Evolutionary conservation across 2,797 vertebrate species (phyloP), one percentile per base, ranked within the genome.

Genomic region (Myioborus melanocephalus): DNA sequence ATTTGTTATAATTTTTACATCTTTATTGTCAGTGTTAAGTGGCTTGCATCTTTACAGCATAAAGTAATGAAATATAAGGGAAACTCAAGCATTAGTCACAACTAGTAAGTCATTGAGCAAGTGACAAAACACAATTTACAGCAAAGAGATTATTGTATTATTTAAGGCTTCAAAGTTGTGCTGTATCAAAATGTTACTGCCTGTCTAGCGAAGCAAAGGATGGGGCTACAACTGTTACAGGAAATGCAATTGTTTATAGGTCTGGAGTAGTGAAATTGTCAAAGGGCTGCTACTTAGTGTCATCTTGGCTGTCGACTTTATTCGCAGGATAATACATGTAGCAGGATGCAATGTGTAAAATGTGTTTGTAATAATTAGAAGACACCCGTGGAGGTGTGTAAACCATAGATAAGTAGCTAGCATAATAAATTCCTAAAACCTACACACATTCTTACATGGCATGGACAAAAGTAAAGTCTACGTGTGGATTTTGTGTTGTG

Each of bases 121-220:
- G 52, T 73, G 57, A 87, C 75, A 85, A 90, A 84, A 78, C 12
- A 50, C 68, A 83, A 7, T 78, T 87, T 81, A 77, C 21, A 83
- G 23, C 69, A 49, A 61, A 87, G 88, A 86, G 49, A 66, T 94
- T 21, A 20, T 93, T 72, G 85, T 87, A 61, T 59, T 39, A 50
- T 47, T 50, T 94, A 80, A 57, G 92, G 37, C 46, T 79, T 96
- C 86, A 91, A 92, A 37, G 87, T 65, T 60, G 39, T 60, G 32
- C 41, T 77, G 23, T 83, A 50, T 91, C 41, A 61, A 93, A 92
- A 63, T 35, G 39, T 75, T 86, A 55, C 30, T 50, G 28, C 43
- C 43, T 87, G 49, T 64, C 68, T 59, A 46, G 16, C 59, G 78
- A 71, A 91, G 53, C 55, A 71, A 66, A 68, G 69, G 32, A 35